phyloP scores from a whole-genome alignment of 2,888 invertebrate genomes.

The Morpho helenor region DNA sequence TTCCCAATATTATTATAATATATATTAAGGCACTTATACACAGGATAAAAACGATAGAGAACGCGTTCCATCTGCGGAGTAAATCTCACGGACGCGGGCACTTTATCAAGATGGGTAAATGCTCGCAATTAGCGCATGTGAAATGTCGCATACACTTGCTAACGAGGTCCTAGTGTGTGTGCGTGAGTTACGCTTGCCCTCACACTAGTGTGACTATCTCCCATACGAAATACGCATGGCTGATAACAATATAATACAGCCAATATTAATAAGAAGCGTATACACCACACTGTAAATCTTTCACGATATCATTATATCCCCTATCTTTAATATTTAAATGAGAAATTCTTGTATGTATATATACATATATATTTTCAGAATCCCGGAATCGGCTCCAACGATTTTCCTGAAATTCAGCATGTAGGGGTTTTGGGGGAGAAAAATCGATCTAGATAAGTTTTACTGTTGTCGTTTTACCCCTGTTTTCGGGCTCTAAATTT shows the following conservation, averaged over 20 bases:
- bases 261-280: neutral
- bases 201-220: slow-evolving; percentile 4
- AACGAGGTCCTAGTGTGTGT: slow-evolving; percentile 67
- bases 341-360: too few species aligned
- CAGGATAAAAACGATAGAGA: slow-evolving; percentile 5
- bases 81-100: slow-evolving; percentile 52
- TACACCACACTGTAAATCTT: neutral
- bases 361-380: too few species aligned
- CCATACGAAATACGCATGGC: slow-evolving; percentile 11
- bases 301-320: neutral
- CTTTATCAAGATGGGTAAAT: slow-evolving; percentile 77
- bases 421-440: too few species aligned
- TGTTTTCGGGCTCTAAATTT: too few species aligned
- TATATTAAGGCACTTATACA: slow-evolving; percentile 7
- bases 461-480: too few species aligned
- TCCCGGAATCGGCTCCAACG: too few species aligned
- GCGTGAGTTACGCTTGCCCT: slow-evolving; percentile 28
- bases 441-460: too few species aligned
- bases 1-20: too few species aligned
- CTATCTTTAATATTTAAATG: too few species aligned
- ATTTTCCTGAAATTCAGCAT: too few species aligned
- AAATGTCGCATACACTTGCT: slow-evolving; percentile 76
- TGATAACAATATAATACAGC: slow-evolving; percentile 11
- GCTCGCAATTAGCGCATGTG: slow-evolving; percentile 75
- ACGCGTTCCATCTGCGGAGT: slow-evolving; percentile 38